Percentiles rank a stretch among this genome's conserved stretches.
Evolutionary conservation across 1,140 invertebrate species (phyloP).

Genomic region (Papilio polyxenes): DNA sequence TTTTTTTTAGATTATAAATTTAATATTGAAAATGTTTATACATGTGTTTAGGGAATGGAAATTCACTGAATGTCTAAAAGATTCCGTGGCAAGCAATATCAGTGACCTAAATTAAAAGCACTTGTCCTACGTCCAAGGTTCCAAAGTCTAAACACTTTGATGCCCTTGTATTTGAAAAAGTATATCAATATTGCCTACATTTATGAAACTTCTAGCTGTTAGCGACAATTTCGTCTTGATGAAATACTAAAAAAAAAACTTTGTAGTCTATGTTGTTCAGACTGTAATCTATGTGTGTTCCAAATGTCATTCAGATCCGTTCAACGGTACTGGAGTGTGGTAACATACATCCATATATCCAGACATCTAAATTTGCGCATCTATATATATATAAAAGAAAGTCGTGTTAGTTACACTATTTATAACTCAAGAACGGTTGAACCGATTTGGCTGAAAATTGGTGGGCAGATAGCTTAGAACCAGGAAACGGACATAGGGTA

Average conservation of each 20-base stretch:
- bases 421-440: slow-evolving; percentile 31
- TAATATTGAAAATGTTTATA: no score
- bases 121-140: neutral
- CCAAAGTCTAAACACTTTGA: neutral
- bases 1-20: neutral
- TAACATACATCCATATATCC: no score
- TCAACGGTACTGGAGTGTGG: no score
- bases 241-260: no score
- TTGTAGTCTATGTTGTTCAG: neutral
- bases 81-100: neutral
- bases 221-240: no score
- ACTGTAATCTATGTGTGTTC: no score
- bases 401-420: neutral
- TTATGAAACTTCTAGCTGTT: neutral
- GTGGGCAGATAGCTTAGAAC: neutral
- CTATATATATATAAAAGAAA: no score
- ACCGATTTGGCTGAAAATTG: slow-evolving; percentile 26
- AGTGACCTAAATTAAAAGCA: neutral
- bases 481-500: neutral
- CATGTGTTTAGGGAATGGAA: neutral
- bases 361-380: no score
- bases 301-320: no score
- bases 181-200: neutral
- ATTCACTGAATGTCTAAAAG: neutral
- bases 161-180: neutral